These are phyloP conservation scores for Chirona hameri DNA, from an alignment of 2,888 invertebrate species.

Conservation along the genomic window DNA sequence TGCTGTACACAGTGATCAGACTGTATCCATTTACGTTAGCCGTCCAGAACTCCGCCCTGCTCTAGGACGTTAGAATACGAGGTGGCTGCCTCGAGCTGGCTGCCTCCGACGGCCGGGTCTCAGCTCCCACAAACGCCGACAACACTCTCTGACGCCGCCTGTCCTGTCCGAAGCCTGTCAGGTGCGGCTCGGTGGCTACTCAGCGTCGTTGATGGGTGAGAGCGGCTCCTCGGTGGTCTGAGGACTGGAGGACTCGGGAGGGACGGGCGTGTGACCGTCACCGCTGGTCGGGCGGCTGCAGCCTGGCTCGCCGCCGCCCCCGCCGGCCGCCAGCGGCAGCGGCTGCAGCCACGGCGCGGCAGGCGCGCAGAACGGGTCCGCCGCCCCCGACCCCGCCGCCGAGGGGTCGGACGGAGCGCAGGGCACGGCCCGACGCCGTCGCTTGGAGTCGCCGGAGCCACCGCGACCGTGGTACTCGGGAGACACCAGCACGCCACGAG, in stretches of 20 bases:
- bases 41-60: too few species aligned
- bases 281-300: conserved; percentile 13
- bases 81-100: too few species aligned
- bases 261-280: conserved; percentile 24
- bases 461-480: conserved; percentile 44
- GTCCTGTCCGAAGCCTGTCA: not conserved
- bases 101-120: too few species aligned
- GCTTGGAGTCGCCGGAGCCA: conserved; percentile 43
- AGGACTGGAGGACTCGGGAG: conserved; percentile 7
- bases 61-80: too few species aligned
- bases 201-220: conserved; percentile 4
- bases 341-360: not conserved
- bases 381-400: not conserved
- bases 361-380: not conserved
- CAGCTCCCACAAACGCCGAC: too few species aligned
- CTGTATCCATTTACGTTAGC: too few species aligned
- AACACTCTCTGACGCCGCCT: too few species aligned
- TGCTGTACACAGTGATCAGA: too few species aligned
- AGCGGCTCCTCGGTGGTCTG: conserved; percentile 27
- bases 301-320: not conserved
- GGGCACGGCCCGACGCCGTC: conserved; percentile 46
- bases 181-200: not conserved
- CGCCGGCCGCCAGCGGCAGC: not conserved
- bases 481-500: conserved; percentile 39
- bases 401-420: conserved; percentile 36